Conservation (phyloP, 1,140 invertebrate species). For the Forficula auricularia region DNA sequence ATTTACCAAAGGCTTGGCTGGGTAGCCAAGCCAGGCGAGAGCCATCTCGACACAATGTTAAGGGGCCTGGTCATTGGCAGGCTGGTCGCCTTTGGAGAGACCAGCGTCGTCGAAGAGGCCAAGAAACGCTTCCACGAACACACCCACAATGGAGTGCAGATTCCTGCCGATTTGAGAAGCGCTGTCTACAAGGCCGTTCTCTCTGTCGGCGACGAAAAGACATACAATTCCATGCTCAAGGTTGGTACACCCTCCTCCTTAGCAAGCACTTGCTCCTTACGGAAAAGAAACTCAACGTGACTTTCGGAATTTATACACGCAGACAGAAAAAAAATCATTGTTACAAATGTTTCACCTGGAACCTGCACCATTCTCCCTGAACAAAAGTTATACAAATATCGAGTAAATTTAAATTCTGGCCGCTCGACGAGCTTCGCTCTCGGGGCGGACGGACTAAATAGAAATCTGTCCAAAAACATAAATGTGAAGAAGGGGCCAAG, state of each 20-base stretch:
- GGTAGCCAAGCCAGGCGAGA: slow-evolving; percentile 52
- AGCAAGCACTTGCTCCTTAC: background rate
- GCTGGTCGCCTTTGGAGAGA: slow-evolving; percentile 64
- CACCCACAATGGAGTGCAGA: slow-evolving; percentile 32
- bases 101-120: slow-evolving; percentile 56
- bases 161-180: slow-evolving; percentile 75
- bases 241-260: slow-evolving; percentile 24
- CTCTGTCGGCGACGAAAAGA: slow-evolving; percentile 43
- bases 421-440: too few relatives aligned
- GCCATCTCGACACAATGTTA: slow-evolving; percentile 68
- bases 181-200: slow-evolving; percentile 75
- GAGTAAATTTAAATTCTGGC: too few relatives aligned
- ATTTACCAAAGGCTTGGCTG: slow-evolving; percentile 60
- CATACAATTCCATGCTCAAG: slow-evolving; percentile 60
- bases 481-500: too few relatives aligned
- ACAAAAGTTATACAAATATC: too few relatives aligned
- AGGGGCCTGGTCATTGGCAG: slow-evolving; percentile 63
- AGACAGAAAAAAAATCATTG: too few relatives aligned
- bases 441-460: too few relatives aligned
- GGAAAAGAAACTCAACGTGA: too few relatives aligned
- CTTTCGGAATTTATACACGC: too few relatives aligned
- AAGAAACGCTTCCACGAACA: slow-evolving; percentile 53
- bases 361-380: too few relatives aligned
- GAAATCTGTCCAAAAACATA: too few relatives aligned
- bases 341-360: too few relatives aligned